Evolutionary conservation across 2,888 invertebrate species (phyloP).

Genomic region (Andrena bucephala): DNA sequence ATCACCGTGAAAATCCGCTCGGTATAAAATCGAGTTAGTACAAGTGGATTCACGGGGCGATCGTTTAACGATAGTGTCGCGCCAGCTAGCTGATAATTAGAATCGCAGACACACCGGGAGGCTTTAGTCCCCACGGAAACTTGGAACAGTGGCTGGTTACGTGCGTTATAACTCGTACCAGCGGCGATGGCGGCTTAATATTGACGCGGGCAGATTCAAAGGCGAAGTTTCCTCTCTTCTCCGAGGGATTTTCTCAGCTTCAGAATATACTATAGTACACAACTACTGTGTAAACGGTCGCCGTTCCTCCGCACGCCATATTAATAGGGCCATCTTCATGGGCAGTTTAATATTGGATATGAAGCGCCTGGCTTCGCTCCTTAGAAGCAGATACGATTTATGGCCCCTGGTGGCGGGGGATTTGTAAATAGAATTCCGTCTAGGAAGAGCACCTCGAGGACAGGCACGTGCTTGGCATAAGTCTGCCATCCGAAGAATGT

Average conservation of each 20-base stretch:
- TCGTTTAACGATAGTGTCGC: constrained; percentile 15
- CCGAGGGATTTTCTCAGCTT: constrained; percentile 70
- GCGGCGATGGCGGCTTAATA: constrained; percentile 62
- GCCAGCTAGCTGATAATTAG: constrained; percentile 58
- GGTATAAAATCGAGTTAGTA: background rate
- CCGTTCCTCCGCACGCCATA: constrained; percentile 56
- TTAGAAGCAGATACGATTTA: constrained; percentile 75
- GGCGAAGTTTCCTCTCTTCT: constrained; percentile 69
- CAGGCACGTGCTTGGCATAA: constrained; percentile 63
- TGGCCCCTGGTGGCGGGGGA: constrained; percentile 64
- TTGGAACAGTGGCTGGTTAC: constrained; percentile 51
- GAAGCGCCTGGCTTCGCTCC: constrained; percentile 58
- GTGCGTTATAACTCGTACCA: constrained; percentile 36
- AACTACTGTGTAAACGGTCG: constrained; percentile 64
- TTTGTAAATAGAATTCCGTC: constrained; percentile 75
- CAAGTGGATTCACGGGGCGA: background rate
- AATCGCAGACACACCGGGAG: constrained; percentile 37
- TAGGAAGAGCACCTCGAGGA: constrained; percentile 53
- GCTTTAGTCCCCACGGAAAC: constrained; percentile 48
- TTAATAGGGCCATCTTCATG: constrained; percentile 68
- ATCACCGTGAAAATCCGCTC: background rate
- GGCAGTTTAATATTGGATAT: constrained; percentile 69
- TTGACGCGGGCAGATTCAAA: constrained; percentile 59
- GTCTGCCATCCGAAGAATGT: constrained; percentile 29
- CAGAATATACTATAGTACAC: constrained; percentile 49